Evolutionary conservation across 2,888 invertebrate genomes (phyloP).

Genomic region (Apamea epomidion): DNA sequence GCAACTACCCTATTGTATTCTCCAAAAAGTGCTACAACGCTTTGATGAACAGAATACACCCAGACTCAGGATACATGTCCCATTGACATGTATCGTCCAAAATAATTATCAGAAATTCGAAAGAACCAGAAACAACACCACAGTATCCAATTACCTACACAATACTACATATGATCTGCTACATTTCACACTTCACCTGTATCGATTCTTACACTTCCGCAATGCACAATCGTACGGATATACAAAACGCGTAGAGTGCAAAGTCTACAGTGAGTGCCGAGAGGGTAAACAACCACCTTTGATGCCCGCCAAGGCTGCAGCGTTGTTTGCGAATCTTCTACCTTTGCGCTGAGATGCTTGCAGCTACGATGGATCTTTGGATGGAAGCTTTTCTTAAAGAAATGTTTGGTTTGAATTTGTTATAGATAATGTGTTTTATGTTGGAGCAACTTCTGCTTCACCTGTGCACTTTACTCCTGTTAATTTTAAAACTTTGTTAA

Average conservation of each 20-base stretch:
- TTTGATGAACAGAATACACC: background rate
- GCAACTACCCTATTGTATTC: too few species aligned
- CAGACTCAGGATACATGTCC: background rate
- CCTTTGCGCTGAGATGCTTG: slow-evolving; percentile 39
- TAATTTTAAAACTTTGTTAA: slow-evolving; percentile 16
- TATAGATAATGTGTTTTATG: slow-evolving; percentile 26
- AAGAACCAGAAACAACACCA: background rate
- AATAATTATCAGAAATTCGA: background rate
- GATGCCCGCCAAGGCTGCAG: slow-evolving; percentile 50
- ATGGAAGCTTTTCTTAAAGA: slow-evolving; percentile 28
- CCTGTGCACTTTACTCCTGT: background rate
- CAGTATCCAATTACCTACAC: slow-evolving; percentile 18
- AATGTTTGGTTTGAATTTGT: slow-evolving; percentile 34
- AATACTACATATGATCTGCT: slow-evolving; percentile 11
- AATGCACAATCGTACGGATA: slow-evolving; percentile 50
- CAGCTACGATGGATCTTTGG: slow-evolving; percentile 25
- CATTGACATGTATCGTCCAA: background rate
- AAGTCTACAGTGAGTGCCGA: slow-evolving; percentile 54
- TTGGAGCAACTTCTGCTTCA: background rate
- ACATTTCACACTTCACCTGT: slow-evolving; percentile 32
- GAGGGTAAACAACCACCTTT: slow-evolving; percentile 63
- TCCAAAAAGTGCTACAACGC: background rate
- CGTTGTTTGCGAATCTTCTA: slow-evolving; percentile 50
- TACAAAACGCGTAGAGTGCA: slow-evolving; percentile 61
- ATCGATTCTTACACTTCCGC: slow-evolving; percentile 58